Conservation (phyloP, 2,888 invertebrate species). For the Calephelis perditalis region DNA sequence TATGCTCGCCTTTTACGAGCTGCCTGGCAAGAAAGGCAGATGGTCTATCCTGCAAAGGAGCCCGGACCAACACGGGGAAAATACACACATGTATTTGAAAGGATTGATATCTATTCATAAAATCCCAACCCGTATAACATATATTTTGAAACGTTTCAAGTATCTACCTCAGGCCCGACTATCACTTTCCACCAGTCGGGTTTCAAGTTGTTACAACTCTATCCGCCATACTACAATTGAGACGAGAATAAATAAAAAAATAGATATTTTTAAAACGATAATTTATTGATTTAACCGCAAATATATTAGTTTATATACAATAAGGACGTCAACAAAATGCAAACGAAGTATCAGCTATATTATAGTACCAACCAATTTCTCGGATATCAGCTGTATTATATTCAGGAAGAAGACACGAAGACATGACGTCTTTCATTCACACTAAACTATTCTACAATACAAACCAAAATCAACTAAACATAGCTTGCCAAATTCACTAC, state of each 20-base stretch:
- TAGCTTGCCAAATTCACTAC: constrained; percentile 52
- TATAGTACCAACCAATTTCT: constrained; percentile 32
- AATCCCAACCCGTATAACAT: too few relatives aligned
- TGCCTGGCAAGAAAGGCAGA: too few relatives aligned
- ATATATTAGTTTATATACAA: constrained; percentile 77
- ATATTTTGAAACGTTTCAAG: too few relatives aligned
- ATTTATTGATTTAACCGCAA: constrained; percentile 75
- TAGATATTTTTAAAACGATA: constrained; percentile 66
- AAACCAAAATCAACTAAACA: constrained; percentile 32
- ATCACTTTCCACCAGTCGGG: too few relatives aligned
- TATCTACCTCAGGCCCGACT: too few relatives aligned
- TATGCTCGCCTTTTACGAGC: too few relatives aligned
- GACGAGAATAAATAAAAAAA: constrained; percentile 25
- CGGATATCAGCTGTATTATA: constrained; percentile 38
- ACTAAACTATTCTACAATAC: constrained; percentile 27
- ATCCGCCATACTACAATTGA: constrained; percentile 23
- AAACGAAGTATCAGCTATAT: constrained; percentile 57
- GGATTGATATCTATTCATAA: too few relatives aligned
- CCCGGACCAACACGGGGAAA: too few relatives aligned
- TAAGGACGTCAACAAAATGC: constrained; percentile 73
- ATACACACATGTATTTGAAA: too few relatives aligned
- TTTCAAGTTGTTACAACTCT: too few relatives aligned
- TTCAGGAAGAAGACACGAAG: constrained; percentile 9
- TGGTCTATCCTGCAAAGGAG: too few relatives aligned
- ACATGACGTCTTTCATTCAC: constrained; percentile 6